phyloP scores from a whole-genome alignment of 2,113 vertebrate species.

The Pyrgilauda ruficollis region DNA sequence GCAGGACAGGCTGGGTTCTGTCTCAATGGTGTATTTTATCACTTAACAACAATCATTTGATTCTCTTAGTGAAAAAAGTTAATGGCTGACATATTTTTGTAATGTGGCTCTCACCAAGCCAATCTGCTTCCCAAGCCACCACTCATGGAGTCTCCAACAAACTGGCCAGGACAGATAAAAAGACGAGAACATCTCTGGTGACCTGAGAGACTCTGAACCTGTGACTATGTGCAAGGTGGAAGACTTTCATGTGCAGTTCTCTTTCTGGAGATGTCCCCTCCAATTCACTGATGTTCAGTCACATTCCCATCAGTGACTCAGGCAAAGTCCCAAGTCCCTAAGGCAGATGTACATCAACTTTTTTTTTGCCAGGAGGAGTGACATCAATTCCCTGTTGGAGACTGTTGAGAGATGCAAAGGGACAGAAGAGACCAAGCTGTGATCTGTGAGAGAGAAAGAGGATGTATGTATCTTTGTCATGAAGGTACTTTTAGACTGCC shows the following conservation, averaged over 20 bases:
- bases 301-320: constrained; percentile 18
- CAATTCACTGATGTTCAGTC: constrained; percentile 11
- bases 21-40: not conserved
- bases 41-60: not conserved
- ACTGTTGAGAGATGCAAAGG: constrained; percentile 4
- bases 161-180: not conserved
- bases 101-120: not conserved
- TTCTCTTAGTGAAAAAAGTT: not conserved
- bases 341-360: constrained; percentile 60
- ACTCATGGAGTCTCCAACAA: not conserved
- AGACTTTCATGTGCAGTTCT: not conserved
- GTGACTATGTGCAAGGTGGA: not conserved
- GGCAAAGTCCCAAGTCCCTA: constrained; percentile 12
- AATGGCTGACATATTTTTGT: not conserved
- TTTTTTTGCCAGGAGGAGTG: constrained; percentile 38
- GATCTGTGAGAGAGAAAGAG: not conserved
- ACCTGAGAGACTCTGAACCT: not conserved
- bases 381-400: constrained; percentile 52
- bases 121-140: not conserved
- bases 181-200: not conserved
- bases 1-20: not conserved
- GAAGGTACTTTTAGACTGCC: not conserved
- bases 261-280: not conserved
- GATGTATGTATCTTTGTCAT: not conserved
- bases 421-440: constrained; percentile 13